Evolutionary conservation across 2,797 vertebrate genomes (phyloP), one percentile per base, ranked within the genome.

Genomic region (Chanos chanos): DNA sequence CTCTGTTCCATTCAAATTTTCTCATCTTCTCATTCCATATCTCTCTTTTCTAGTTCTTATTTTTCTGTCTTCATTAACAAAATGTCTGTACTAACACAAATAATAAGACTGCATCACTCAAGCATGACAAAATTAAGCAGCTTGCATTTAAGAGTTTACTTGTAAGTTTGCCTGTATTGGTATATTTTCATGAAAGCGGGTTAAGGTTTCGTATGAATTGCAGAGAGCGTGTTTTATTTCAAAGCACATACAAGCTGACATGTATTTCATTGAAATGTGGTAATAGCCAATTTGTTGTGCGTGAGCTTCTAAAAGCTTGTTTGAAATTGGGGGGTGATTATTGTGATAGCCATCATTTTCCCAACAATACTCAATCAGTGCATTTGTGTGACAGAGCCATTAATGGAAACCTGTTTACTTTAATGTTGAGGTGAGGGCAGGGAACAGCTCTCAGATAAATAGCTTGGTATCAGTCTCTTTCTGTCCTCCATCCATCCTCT

Each of bases 321-420:
- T 45, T 24, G 47, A 58, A 59, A 77, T 76, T 54, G 73, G 54
- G 47, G 50, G 57, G 64, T 65, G 66, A 79, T 83, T 77, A 76
- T 61, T 53, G 55, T 71, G 54, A 83, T 82, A 53, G 71, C 68
- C 55, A 69, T 79, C 52, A 75, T 80, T 83, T 77, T 51, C 48
- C 50, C 51, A 27, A 76, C 74, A 68, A 67, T 33, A 65, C 59
- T 36, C 60, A 56, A 43, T 58, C 51, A 48, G 41, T 56, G 61
- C 55, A 19, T 67, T 56, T 66, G 61, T 71, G 76, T 74, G 77
- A 69, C 69, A 59, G 45, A 43, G 57, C 55, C 52, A 58, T 70
- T 79, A 79, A 80, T 73, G 69, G 65, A 70, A 75, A 56, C 37
- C 56, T 61, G 43, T 79, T 79, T 64, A 52, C 50, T 68, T 64